phyloP scores from a whole-genome alignment of 2,888 invertebrate genomes.

The Andrena camellia region DNA sequence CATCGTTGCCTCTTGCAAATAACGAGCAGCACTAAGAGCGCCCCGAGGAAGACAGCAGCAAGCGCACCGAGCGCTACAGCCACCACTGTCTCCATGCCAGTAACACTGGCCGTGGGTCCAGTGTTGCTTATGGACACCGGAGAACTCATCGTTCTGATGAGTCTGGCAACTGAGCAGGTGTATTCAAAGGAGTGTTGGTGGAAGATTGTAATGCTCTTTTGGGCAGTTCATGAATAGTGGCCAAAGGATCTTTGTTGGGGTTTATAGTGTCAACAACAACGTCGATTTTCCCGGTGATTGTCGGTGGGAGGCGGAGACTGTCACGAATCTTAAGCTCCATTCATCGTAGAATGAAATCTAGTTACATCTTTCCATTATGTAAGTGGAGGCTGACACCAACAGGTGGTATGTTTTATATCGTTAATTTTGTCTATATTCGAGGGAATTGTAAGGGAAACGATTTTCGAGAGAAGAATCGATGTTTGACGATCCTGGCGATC shows the following conservation, averaged over 20 bases:
- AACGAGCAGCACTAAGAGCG: conserved; percentile 88
- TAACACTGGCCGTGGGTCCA: conserved; percentile 72
- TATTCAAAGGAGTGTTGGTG: neutral
- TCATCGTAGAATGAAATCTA: conserved; percentile 45
- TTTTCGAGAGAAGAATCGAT: neutral
- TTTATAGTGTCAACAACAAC: conserved; percentile 55
- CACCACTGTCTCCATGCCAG: conserved; percentile 89
- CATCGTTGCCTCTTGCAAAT: conserved; percentile 87
- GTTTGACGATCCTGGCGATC: too few species aligned
- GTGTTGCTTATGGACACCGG: conserved; percentile 79
- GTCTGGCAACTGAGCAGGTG: neutral
- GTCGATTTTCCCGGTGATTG: conserved; percentile 51
- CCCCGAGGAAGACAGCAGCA: conserved; percentile 89
- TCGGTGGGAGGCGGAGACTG: conserved; percentile 80
- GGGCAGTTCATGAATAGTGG: conserved; percentile 33
- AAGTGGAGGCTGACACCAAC: conserved; percentile 16
- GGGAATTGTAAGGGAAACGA: neutral
- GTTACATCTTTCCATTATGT: conserved; percentile 23
- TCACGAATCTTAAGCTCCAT: conserved; percentile 75
- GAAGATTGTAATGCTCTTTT: neutral
- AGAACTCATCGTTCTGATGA: conserved; percentile 77
- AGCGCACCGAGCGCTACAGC: conserved; percentile 89
- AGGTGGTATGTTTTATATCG: conserved; percentile 1
- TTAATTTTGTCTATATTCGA: neutral
- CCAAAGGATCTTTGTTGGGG: conserved; percentile 46